Evolutionary conservation across 2,797 vertebrate species (phyloP).

Genomic region (Ptychobarbus kaznakovi): DNA sequence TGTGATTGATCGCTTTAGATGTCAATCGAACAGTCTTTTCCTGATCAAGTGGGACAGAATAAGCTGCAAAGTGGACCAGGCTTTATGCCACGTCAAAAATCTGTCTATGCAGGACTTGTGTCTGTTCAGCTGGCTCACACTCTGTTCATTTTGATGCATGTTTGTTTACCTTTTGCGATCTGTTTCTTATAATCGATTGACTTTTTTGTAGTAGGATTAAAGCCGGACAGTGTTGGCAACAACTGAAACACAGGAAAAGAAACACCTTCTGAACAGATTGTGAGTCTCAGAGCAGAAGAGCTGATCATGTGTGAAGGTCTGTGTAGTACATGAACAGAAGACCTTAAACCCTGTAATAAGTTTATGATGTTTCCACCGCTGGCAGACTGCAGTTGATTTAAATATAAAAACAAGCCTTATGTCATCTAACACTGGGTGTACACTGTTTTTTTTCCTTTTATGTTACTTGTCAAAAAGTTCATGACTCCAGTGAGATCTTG

Average conservation of each 20-base stretch:
- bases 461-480: conserved; percentile 5
- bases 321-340: conserved; percentile 51
- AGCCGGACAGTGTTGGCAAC: conserved; percentile 68
- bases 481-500: not conserved
- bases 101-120: conserved; percentile 24
- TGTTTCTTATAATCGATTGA: conserved; percentile 77
- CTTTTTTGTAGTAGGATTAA: conserved; percentile 61
- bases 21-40: not conserved
- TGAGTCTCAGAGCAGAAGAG: conserved; percentile 53
- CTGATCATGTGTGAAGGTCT: conserved; percentile 56
- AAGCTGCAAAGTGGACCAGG: not conserved
- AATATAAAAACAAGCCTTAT: not conserved
- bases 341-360: conserved; percentile 33
- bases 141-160: conserved; percentile 77
- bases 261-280: conserved; percentile 70
- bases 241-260: conserved; percentile 65
- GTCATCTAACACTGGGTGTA: not conserved
- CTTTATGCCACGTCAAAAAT: not conserved
- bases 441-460: not conserved
- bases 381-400: conserved; percentile 19
- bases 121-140: conserved; percentile 54
- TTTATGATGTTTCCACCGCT: conserved; percentile 33
- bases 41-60: not conserved
- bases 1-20: not conserved
- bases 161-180: conserved; percentile 82